Conservation (phyloP, 2,113 vertebrate species). For the Chionomys nivalis region DNA sequence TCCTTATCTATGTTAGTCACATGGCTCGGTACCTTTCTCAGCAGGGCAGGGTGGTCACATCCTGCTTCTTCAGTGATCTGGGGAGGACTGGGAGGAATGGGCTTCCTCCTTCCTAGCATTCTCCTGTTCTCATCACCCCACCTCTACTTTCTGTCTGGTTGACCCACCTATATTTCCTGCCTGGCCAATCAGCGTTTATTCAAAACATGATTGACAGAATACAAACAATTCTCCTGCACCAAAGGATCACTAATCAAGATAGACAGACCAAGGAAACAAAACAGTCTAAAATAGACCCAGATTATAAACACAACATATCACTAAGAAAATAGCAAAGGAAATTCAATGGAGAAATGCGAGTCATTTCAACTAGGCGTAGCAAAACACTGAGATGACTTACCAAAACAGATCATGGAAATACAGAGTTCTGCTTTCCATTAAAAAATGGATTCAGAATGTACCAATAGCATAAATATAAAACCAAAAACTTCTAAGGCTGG, state of each 20-base stretch:
- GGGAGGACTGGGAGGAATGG: too few species aligned
- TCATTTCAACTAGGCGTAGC: not conserved
- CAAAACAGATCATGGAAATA: not conserved
- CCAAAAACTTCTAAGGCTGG: not conserved
- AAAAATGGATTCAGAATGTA: slow-evolving; percentile 40
- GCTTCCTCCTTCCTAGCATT: too few species aligned
- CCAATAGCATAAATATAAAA: slow-evolving; percentile 11
- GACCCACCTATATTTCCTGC: too few species aligned
- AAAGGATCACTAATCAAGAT: not conserved
- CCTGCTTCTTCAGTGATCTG: too few species aligned
- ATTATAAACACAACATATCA: not conserved
- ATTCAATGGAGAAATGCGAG: not conserved
- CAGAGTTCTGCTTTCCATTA: not conserved
- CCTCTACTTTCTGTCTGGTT: too few species aligned
- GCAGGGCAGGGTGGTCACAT: too few species aligned
- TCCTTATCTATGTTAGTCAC: too few species aligned
- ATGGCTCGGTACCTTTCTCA: too few species aligned
- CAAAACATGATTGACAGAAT: too few species aligned
- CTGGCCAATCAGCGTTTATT: too few species aligned
- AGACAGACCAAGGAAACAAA: not conserved
- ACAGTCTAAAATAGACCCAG: not conserved
- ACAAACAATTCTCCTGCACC: too few species aligned
- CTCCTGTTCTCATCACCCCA: too few species aligned
- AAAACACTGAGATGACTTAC: not conserved
- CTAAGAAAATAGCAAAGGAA: slow-evolving; percentile 32